Percentiles rank a stretch among this genome's conserved stretches.
Evolutionary conservation across 2,797 vertebrate species (phyloP).

Genomic region (Anisognathus igniventris): DNA sequence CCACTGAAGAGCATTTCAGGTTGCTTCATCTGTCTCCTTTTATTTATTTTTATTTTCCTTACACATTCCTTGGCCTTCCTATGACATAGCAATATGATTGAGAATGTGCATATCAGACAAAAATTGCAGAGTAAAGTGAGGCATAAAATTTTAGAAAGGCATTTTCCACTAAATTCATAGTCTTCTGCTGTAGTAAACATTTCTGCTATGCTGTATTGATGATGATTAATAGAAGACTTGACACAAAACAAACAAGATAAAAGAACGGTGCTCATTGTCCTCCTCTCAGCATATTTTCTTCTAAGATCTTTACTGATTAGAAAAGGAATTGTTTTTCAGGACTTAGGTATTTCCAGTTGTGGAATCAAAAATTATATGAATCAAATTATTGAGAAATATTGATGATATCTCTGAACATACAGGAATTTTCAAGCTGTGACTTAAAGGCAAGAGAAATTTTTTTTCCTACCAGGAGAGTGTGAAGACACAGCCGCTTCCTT

Average conservation of each 20-base stretch:
- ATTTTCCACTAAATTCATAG: background rate
- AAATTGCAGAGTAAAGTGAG: background rate
- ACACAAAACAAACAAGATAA: background rate
- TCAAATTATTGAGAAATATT: background rate
- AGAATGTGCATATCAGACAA: background rate
- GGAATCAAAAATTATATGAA: background rate
- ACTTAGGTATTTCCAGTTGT: background rate
- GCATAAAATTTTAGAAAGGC: background rate
- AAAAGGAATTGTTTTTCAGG: background rate
- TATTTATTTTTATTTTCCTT: background rate
- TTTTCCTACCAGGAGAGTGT: background rate
- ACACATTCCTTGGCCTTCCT: background rate
- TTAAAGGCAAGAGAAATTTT: background rate
- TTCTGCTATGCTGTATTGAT: background rate
- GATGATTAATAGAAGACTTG: background rate
- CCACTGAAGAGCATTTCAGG: background rate
- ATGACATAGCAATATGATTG: background rate
- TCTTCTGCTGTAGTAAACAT: background rate
- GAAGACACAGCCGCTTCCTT: background rate
- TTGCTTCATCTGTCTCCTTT: background rate
- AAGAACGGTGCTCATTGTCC: background rate
- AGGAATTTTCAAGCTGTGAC: background rate
- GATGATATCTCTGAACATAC: background rate
- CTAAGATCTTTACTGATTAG: background rate
- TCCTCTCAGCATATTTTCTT: constrained; percentile 13